phyloP scores from a whole-genome alignment of 2,888 invertebrate species.

The Erebia epiphron region DNA sequence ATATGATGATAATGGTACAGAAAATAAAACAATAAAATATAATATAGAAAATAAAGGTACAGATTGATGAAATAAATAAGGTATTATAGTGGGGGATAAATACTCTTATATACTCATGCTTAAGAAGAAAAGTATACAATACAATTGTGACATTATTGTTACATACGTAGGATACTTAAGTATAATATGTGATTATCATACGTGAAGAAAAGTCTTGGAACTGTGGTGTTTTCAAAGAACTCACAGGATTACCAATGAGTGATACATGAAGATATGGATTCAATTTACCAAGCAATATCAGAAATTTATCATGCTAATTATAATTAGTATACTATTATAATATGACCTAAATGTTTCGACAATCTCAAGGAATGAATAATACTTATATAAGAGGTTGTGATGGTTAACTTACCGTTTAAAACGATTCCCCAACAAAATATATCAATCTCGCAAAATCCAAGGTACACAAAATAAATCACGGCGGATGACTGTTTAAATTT shows the following conservation, averaged over 20 bases:
- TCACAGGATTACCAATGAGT: conserved; percentile 30
- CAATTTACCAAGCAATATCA: conserved; percentile 41
- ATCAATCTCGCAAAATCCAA: conserved; percentile 37
- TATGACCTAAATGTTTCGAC: conserved; percentile 11
- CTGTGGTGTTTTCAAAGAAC: conserved; percentile 20
- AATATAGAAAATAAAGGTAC: conserved; percentile 21
- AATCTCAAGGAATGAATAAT: conserved; percentile 11
- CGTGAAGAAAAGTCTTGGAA: conserved; percentile 32
- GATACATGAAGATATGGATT: conserved; percentile 29
- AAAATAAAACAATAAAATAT: conserved; percentile 22
- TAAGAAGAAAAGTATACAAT: conserved; percentile 36
- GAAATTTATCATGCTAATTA: conserved; percentile 39
- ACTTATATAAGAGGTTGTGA: conserved; percentile 18
- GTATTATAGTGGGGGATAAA: conserved; percentile 29
- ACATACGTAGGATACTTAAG: conserved; percentile 25
- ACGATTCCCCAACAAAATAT: conserved; percentile 24
- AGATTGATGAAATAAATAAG: conserved; percentile 23
- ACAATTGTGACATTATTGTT: conserved; percentile 32
- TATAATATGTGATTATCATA: conserved; percentile 34
- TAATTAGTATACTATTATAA: conserved; percentile 21
- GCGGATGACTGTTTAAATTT: conserved; percentile 45
- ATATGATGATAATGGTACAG: conserved; percentile 25
- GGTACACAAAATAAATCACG: conserved; percentile 43
- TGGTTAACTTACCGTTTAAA: conserved; percentile 44
- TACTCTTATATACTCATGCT: conserved; percentile 40